Evolutionary conservation across 2,113 vertebrate species (phyloP), one percentile per base, ranked within the genome.

Genomic region (Paracanthobrama guichenoti): DNA sequence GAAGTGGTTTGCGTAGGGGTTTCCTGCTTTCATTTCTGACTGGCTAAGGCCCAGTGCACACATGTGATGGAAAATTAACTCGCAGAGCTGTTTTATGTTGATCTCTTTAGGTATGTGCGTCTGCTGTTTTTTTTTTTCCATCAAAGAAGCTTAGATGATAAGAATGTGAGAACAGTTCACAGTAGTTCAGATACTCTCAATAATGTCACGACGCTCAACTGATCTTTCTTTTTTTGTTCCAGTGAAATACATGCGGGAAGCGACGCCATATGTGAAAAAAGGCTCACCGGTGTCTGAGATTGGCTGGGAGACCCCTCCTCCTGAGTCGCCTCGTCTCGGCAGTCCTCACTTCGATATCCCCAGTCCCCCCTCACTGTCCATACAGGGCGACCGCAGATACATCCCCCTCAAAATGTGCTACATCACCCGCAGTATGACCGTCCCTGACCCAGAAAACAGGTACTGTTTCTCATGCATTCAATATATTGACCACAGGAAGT

Each of bases 181-280:
- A 5, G 46, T 50, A 24, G 22, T 48, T 72, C 20, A 53, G 57
- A 48, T 46, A 64, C 42, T 64, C 13, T 7, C 22, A 5, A 66
- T 16, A 62, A 26, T 46, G 20, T 39, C 26, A 2, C 28, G 7
- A 59, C 18, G 12, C 13, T 59, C 85, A 57, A 57, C 14, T 60
- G 31, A 78, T 11, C 22, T 82, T 87, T 26, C 69, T 73, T 42
- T 39, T 44, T 50, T 86, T 64, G 0, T 85, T 76, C 22, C 86
- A 99, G 97, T 99, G 86, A 99, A 99, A 81, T 99, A 99, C 92
- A 99, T 99, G 98, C 93, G 98, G 35, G 98, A 99, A 93, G 97
- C 97, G 53, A 98, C 97, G 0, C 97, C 98, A 0, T 99, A 99
- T 0, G 97, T 99, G 89, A 97, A 95, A 92, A 98, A 96, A 80